Base-by-base conservation (phyloP, 2,797 vertebrate species). In the Lagocephalus sceleratus region DNA sequence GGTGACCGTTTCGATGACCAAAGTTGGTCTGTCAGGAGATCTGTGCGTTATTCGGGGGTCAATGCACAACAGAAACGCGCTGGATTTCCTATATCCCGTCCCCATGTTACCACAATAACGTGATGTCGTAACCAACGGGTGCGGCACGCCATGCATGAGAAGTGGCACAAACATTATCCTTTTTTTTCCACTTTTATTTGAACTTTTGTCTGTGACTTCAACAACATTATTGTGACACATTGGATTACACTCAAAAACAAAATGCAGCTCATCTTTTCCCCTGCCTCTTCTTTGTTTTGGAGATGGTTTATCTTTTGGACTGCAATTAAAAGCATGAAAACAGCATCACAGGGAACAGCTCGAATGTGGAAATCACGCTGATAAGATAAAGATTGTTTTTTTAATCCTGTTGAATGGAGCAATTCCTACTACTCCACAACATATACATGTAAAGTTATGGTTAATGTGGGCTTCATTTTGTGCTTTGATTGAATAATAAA, bases 1-100 rank as follows among this genome's bases (percentile, higher is more conserved):
- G 69, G 78, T 69, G 75, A 74, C 79, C n/a, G n/a, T n/a, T n/a
- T 77, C 67, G 60, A 64, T 73, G 68, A 75, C 60, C 58, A 48
- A 56, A 51, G 53, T 20, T 57, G 10, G 73, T 5, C 66, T 57
- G 63, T 51, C 20, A 53, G 71, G 68, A 63, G 48, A 45, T 3
- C 11, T 23, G 49, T 22, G 1, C 22, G 45, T 55, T 19, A 41
- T 20, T 25, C 17, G 3, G 39, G 22, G 39, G 22, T 20, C 17
- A 14, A 12, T 42, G 19, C 32, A n/a, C 23, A 23, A 16, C 9
- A 19, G 1, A 44, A 51, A 65, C 21, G 39, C 35, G 8, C 51
- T 41, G 40, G 14, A 20, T 42, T 60, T 74, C 52, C 40, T 53
- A 74, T 61, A n/a, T 40, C n/a, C 38, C 38, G 6, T n/a, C 38